Evolutionary conservation across 2,113 vertebrate species (phyloP).

Genomic region (Macrotus californicus): DNA sequence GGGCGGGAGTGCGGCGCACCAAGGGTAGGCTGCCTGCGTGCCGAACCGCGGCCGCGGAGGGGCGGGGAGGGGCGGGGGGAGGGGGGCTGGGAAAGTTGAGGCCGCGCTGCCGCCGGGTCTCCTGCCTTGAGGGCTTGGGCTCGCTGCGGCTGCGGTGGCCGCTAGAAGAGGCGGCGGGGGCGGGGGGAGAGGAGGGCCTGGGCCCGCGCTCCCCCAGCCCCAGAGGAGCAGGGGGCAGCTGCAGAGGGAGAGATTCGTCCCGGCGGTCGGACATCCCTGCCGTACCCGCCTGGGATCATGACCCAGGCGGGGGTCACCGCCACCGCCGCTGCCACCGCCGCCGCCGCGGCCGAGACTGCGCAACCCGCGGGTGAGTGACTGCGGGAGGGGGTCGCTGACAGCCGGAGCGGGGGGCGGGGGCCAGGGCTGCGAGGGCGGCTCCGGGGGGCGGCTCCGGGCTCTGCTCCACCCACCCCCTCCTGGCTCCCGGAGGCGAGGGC

Average conservation of each 20-base stretch:
- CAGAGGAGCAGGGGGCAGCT: conserved; percentile 53
- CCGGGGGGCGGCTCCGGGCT: conserved; percentile 64
- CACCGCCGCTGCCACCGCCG: conserved; percentile 46
- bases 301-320: conserved; percentile 73
- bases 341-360: conserved; percentile 58
- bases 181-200: conserved; percentile 72
- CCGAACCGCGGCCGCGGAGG: conserved; percentile 49
- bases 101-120: conserved; percentile 66
- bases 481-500: not conserved
- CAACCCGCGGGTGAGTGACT: conserved; percentile 68
- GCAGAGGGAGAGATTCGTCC: conserved; percentile 21
- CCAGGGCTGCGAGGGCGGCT: conserved; percentile 56
- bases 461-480: conserved; percentile 68
- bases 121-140: conserved; percentile 67
- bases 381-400: conserved; percentile 52
- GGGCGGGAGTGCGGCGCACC: conserved; percentile 24
- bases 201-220: conserved; percentile 68
- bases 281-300: conserved; percentile 73
- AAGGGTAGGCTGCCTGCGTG: conserved; percentile 59
- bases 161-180: conserved; percentile 58
- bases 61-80: conserved; percentile 62
- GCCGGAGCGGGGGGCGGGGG: conserved; percentile 51
- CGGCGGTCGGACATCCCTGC: conserved; percentile 31
- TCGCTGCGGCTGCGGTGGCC: conserved; percentile 61
- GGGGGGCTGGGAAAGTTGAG: conserved; percentile 73